Conservation (phyloP, 2,888 invertebrate genomes). For the Dendrolimus houi region DNA sequence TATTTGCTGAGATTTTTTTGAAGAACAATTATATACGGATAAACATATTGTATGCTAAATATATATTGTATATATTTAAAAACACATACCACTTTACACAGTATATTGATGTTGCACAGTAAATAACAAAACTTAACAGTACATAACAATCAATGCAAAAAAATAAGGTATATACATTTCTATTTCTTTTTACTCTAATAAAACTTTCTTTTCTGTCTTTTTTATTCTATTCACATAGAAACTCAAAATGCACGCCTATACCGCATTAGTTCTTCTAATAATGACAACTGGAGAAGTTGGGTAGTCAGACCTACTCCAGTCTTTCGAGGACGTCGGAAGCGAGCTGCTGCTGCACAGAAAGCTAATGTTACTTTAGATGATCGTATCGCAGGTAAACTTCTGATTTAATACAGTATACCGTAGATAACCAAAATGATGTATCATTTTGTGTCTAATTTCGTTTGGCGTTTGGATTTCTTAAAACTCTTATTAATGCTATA, state of each 20-base stretch:
- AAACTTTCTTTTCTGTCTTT: background rate
- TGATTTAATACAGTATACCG: background rate
- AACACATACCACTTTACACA: too few relatives aligned
- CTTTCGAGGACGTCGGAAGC: background rate
- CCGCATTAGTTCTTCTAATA: background rate
- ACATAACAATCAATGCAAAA: too few relatives aligned
- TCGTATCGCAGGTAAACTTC: conserved; percentile 32
- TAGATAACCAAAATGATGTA: too few relatives aligned
- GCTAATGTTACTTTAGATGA: conserved; percentile 22
- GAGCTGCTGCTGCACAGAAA: conserved; percentile 8
- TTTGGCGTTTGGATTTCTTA: background rate
- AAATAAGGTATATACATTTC: too few relatives aligned
- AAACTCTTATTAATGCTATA: background rate
- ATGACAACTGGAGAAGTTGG: background rate
- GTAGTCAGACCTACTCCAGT: background rate
- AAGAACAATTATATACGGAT: too few relatives aligned
- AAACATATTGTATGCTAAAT: too few relatives aligned
- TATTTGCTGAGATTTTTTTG: too few relatives aligned
- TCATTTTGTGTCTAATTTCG: too few relatives aligned
- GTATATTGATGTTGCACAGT: too few relatives aligned
- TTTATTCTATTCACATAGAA: conserved; percentile 9
- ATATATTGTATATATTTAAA: too few relatives aligned
- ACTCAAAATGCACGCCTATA: background rate
- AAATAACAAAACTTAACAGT: too few relatives aligned
- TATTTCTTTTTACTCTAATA: too few relatives aligned